Evolutionary conservation across 2,113 vertebrate genomes (phyloP).

Genomic region (Fulica atra): DNA sequence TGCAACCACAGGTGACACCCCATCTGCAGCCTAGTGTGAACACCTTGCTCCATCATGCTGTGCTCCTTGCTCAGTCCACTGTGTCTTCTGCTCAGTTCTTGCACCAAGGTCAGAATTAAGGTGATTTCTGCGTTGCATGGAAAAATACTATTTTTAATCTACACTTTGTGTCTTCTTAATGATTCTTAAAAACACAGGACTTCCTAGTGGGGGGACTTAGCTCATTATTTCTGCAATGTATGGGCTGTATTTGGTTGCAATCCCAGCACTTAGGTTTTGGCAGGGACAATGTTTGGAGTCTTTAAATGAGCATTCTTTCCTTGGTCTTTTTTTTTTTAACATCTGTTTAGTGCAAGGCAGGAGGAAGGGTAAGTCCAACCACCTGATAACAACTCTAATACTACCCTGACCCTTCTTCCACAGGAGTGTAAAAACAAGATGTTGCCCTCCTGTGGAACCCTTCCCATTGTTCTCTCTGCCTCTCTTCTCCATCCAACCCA

Average conservation of each 20-base stretch:
- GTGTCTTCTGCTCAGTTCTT: background rate
- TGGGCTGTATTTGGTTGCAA: background rate
- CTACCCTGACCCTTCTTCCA: background rate
- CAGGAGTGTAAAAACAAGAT: background rate
- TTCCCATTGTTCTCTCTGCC: background rate
- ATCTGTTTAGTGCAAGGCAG: background rate
- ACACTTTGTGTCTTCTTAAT: background rate
- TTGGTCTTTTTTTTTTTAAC: background rate
- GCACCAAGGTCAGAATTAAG: background rate
- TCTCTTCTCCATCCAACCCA: background rate
- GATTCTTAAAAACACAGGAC: background rate
- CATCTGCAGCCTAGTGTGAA: background rate
- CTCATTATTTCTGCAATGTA: background rate
- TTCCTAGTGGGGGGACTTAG: background rate
- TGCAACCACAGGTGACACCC: background rate
- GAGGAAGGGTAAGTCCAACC: background rate
- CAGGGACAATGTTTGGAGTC: background rate
- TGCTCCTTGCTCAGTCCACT: background rate
- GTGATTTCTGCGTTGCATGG: background rate
- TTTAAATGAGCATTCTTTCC: constrained; percentile 13
- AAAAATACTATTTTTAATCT: background rate
- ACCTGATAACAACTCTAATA: background rate
- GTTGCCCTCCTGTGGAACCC: background rate
- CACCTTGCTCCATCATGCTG: background rate
- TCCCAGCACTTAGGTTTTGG: background rate